Percentiles rank a stretch among this genome's conserved stretches.
phyloP scores from a whole-genome alignment of 2,113 vertebrate genomes.

The Syngnathus floridae region DNA sequence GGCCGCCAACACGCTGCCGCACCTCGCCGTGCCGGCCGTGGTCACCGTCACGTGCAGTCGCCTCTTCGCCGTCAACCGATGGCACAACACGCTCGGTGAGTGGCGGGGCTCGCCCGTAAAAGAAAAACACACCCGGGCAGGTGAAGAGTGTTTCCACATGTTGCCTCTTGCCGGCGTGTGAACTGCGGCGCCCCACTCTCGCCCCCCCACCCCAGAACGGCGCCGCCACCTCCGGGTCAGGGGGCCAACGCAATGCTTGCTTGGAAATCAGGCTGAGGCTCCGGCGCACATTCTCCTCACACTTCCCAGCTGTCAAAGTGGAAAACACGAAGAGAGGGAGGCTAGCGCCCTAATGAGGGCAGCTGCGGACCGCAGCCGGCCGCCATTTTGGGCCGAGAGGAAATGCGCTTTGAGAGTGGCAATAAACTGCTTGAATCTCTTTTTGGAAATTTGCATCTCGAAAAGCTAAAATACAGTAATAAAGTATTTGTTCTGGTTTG shows the following conservation, averaged over 20 bases:
- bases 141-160: conserved; percentile 64
- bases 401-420: conserved; percentile 31
- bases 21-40: conserved; percentile 88
- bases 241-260: conserved; percentile 61
- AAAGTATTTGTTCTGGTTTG: not conserved
- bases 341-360: conserved; percentile 62
- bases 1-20: conserved; percentile 94
- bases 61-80: conserved; percentile 93
- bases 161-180: conserved; percentile 15
- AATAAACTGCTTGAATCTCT: too few relatives aligned
- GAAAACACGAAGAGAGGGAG: conserved; percentile 48
- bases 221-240: conserved; percentile 68
- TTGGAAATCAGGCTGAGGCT: conserved; percentile 63
- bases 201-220: conserved; percentile 58
- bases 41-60: conserved; percentile 97
- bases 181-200: not conserved
- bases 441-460: too few relatives aligned
- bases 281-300: conserved; percentile 62
- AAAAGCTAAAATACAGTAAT: too few relatives aligned
- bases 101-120: conserved; percentile 38
- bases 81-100: conserved; percentile 97
- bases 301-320: conserved; percentile 69
- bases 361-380: conserved; percentile 60
- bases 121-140: conserved; percentile 41
- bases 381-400: conserved; percentile 34